Percentiles rank a stretch among this genome's conserved stretches.
phyloP scores from a whole-genome alignment of 2,797 vertebrate species.

The Bryconaethiops microstoma region DNA sequence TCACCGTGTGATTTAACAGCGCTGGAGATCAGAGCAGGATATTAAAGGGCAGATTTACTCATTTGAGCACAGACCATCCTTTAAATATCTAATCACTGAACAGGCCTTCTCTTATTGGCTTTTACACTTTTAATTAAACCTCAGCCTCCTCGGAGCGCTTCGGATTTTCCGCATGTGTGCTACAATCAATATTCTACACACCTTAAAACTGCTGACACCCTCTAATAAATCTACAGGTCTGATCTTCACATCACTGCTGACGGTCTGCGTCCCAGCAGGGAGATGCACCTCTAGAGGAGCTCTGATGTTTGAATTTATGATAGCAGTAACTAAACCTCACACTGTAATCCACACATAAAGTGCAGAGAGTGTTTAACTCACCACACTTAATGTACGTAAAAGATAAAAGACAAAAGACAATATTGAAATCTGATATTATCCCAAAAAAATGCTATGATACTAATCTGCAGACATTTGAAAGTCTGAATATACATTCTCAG shows the following conservation, averaged over 20 bases:
- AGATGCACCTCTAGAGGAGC: too few species aligned
- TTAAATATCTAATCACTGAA: neutral
- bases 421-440: too few species aligned
- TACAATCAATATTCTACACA: neutral
- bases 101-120: neutral
- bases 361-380: too few species aligned
- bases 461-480: too few species aligned
- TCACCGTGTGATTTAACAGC: neutral
- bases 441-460: too few species aligned
- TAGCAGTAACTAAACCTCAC: too few species aligned
- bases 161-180: neutral
- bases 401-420: too few species aligned
- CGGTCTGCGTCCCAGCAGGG: too few species aligned
- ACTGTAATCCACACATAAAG: too few species aligned
- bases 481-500: too few species aligned
- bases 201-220: neutral
- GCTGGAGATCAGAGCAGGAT: neutral
- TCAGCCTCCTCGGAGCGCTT: neutral
- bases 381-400: too few species aligned
- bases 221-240: constrained; percentile 31
- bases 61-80: neutral
- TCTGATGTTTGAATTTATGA: too few species aligned
- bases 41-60: neutral
- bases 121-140: neutral
- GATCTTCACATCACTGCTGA: constrained; percentile 46